phyloP scores from a whole-genome alignment of 1,140 invertebrate species.

The Helicorthomorpha holstii region DNA sequence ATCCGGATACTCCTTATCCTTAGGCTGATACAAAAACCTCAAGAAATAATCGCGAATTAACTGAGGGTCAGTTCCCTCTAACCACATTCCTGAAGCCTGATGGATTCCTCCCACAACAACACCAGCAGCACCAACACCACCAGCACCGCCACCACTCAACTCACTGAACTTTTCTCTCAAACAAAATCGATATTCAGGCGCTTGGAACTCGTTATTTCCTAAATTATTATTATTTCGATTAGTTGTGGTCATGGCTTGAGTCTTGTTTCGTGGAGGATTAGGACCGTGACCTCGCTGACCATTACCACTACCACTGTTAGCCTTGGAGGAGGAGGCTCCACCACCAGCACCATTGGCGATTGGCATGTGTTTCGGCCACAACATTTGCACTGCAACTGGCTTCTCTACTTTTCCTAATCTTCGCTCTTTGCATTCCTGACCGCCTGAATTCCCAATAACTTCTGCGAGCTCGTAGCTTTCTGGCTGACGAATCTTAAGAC shows the following conservation, averaged over 20 bases:
- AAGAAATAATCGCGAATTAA: constrained; percentile 77
- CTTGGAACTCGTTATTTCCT: constrained; percentile 8
- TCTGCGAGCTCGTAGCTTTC: constrained; percentile 75
- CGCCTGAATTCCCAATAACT: constrained; percentile 60
- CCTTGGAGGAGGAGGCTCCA: background rate
- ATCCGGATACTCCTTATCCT: constrained; percentile 56
- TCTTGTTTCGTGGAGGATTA: too few relatives aligned
- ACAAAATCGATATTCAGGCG: constrained; percentile 44
- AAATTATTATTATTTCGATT: too few relatives aligned
- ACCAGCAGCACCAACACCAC: too few relatives aligned
- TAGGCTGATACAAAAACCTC: constrained; percentile 73
- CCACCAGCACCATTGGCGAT: background rate
- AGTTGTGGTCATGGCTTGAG: too few relatives aligned
- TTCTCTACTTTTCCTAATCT: constrained; percentile 66
- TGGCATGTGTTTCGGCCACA: constrained; percentile 59
- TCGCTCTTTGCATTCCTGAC: constrained; percentile 80
- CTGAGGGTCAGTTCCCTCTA: constrained; percentile 70
- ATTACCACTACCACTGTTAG: background rate
- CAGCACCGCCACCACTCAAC: too few relatives aligned
- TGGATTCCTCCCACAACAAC: too few relatives aligned
- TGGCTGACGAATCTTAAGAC: constrained; percentile 45
- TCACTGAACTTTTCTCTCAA: constrained; percentile 62
- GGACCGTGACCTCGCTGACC: too few relatives aligned
- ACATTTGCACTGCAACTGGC: constrained; percentile 76
- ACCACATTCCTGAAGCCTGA: background rate